phyloP scores from a whole-genome alignment of 2,113 vertebrate species.

The Cervus canadensis region DNA sequence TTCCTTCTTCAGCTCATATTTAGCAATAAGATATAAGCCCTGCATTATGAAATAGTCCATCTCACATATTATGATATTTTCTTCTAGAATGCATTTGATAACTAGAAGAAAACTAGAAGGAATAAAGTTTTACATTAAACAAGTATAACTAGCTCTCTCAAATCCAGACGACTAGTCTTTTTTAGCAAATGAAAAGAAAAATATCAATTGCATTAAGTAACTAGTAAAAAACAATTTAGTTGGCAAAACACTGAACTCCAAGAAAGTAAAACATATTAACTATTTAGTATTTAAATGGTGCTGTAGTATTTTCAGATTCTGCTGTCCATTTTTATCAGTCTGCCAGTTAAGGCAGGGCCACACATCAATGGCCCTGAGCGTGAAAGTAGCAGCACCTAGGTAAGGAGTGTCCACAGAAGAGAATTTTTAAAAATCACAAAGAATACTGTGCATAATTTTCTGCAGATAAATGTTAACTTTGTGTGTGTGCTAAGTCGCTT shows the following conservation, averaged over 20 bases:
- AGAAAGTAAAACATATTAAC: not conserved
- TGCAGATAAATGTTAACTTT: not conserved
- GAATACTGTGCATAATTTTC: not conserved
- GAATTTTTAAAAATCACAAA: not conserved
- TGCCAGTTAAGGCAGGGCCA: not conserved
- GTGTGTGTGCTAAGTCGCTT: not conserved
- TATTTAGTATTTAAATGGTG: not conserved
- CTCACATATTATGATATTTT: not conserved
- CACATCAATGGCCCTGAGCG: not conserved
- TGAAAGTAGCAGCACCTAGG: not conserved
- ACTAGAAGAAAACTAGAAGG: conserved; percentile 23
- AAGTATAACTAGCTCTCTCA: conserved; percentile 10
- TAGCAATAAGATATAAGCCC: not conserved
- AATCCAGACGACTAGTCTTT: not conserved
- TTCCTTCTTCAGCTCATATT: not conserved
- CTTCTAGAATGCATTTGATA: conserved; percentile 1
- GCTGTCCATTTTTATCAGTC: not conserved
- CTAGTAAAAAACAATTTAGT: not conserved
- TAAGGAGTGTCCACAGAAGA: not conserved
- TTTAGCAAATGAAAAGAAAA: not conserved
- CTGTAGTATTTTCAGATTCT: not conserved
- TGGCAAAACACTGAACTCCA: conserved; percentile 5
- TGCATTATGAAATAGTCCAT: not conserved
- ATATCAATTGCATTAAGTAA: conserved; percentile 11
- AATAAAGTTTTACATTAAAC: not conserved